Base-by-base conservation (phyloP, 2,797 vertebrate species). In the Cyprinella venusta region DNA sequence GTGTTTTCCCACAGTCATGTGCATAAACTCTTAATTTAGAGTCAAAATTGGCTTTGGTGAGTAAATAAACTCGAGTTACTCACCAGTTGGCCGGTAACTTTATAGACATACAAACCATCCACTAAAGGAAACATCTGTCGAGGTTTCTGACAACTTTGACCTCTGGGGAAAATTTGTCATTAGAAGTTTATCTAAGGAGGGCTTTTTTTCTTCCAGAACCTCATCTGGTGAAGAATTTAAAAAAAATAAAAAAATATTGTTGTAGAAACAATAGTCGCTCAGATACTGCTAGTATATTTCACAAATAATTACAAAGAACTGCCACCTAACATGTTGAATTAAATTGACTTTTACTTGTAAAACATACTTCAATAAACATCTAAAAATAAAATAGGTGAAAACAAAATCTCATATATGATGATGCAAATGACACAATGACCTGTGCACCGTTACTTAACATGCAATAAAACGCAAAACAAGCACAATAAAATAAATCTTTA, bases 51-150 rank as follows among this genome's bases (percentile, higher is more conserved):
- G 52, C 52, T 56, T 24, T 36, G 30, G 52, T 30, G 70, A 52
- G 45, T 72, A 52, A 72, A 72, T 52, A 72, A 21, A 16, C 45
- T 15, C 0, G 45, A 15, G 70, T 75, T 75, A 75, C 33, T 76
- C 52, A 63, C 16, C 3, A 40, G 52, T 40, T 56, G 72, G 50
- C 70, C 4, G 48, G 26, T 72, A 52, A 72, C 50, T 5, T 75
- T 75, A 56, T 56, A 56, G 33, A 72, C 48, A 36, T 36, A 74
- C 30, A 74, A 74, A 24, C 12, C 33, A 16, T 76, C 7, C 15
- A 56, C 52, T 59, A 36, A 40, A 40, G 52, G 56, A 75, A 75
- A 75, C 33, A 59, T 36, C 72, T 38, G 72, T 59, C 19, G 7
- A 38, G 50, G 5, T 36, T n/a, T 75, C 30, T 75, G 7, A 38